Base-by-base conservation (phyloP, 2,888 invertebrate genomes). In the Allacma fusca region DNA sequence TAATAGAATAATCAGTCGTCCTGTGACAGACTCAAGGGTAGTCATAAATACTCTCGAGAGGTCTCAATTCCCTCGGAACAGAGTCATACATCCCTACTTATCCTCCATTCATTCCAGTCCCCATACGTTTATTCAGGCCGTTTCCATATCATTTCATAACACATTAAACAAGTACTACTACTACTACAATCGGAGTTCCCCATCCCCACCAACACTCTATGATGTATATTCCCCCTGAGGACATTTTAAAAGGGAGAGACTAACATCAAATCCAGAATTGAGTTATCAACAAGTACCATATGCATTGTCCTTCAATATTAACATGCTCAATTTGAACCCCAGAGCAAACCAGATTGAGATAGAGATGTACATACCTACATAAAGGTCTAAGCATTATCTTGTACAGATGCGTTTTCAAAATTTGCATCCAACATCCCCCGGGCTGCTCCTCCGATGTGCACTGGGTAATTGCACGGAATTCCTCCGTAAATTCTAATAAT, bases 31-130 rank as follows among this genome's bases (percentile, higher is more conserved):
- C 23, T 26, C 50, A n/a, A 34, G 68, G 69, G 43, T 68, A 68
- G 26, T 68, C 59, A 69, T 75, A 75, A 75, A 75, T 75, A 75
- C 50, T 69, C 75, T 67, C 75, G 29, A 29, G 59, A 68, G 75
- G 19, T 50, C n/a, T 12, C 67, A 57, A 9, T 13, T 40, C 13
- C 40, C 40, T 9, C 13, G 13, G 5, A 9, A 40, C 40, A 40
- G 7, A 40, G 16, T 50, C 50, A 12, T 50, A 12, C 2, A 12
- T 50, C n/a, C n/a, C 50, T 50, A 13, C n/a, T 50, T 16, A 9
- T 5, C 34, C 9, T 16, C 50, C n/a, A n/a, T n/a, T 50, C 2
- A 50, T 16, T 50, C 16, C 50, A 50, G 2, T 13, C 50, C 16
- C n/a, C 19, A 19, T 50, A 16, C 19, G 34, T 34, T 7, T 50